These are phyloP conservation scores for Drosophila setosimentum DNA, from an alignment of 2,888 invertebrate genomes.

Conservation along the genomic window DNA sequence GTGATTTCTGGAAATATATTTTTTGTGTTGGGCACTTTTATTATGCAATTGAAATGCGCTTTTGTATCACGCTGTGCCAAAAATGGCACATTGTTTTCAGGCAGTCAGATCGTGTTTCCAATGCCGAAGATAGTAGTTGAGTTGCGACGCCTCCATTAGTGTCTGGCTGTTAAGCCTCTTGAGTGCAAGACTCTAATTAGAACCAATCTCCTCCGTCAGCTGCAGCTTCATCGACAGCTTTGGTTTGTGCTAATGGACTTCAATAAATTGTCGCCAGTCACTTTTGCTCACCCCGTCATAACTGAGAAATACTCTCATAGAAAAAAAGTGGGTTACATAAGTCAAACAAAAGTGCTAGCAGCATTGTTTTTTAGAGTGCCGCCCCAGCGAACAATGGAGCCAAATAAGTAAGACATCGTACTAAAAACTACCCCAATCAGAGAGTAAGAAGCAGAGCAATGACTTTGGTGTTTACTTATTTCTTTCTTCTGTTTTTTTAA, in stretches of 20 bases:
- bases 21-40: background rate
- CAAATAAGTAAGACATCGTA: conserved; percentile 24
- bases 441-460: conserved; percentile 4
- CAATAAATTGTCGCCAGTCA: conserved; percentile 46
- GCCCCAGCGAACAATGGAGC: conserved; percentile 26
- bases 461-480: background rate
- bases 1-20: background rate
- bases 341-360: conserved; percentile 31
- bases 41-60: conserved; percentile 68
- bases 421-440: background rate
- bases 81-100: conserved; percentile 61
- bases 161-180: conserved; percentile 53
- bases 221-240: conserved; percentile 14
- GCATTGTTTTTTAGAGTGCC: conserved; percentile 35
- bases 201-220: conserved; percentile 45
- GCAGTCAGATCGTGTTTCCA: background rate
- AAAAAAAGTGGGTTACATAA: conserved; percentile 59
- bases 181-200: conserved; percentile 59
- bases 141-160: conserved; percentile 66
- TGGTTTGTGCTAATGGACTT: conserved; percentile 64
- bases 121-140: background rate
- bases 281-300: background rate
- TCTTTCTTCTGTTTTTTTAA: background rate
- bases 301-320: background rate
- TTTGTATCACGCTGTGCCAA: conserved; percentile 60